These are phyloP conservation scores for Anoplopoma fimbria DNA, from an alignment of 2,113 vertebrate species.

Conservation along the genomic window DNA sequence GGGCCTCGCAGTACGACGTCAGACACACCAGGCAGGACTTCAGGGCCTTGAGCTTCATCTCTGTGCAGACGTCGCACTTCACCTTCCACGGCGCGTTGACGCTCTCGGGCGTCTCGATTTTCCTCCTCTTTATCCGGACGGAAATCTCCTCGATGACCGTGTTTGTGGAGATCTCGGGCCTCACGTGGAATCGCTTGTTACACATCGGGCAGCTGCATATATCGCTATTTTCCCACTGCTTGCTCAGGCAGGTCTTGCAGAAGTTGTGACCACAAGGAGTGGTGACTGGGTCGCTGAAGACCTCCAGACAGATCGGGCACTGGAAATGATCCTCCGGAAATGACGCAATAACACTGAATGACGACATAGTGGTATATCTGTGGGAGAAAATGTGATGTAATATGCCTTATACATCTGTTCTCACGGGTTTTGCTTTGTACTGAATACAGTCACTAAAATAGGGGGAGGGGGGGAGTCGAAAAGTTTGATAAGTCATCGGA, in stretches of 20 bases:
- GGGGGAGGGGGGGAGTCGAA: neutral
- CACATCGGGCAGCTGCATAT: constrained; percentile 78
- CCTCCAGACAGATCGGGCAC: constrained; percentile 64
- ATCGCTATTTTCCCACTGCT: constrained; percentile 71
- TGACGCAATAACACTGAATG: neutral
- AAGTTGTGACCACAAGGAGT: constrained; percentile 71
- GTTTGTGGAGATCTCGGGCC: constrained; percentile 72
- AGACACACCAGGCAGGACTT: constrained; percentile 80
- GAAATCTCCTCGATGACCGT: constrained; percentile 76
- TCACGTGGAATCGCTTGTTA: constrained; percentile 66
- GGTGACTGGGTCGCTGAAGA: constrained; percentile 69
- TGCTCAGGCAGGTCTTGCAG: constrained; percentile 78
- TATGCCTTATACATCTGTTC: neutral
- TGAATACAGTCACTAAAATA: neutral
- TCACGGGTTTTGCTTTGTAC: neutral
- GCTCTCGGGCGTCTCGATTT: neutral
- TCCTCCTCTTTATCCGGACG: constrained; percentile 60
- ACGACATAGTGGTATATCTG: constrained; percentile 49
- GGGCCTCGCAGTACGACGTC: constrained; percentile 78
- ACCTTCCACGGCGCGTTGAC: constrained; percentile 5
- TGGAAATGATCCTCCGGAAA: constrained; percentile 49
- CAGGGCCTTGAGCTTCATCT: constrained; percentile 52
- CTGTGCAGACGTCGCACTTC: constrained; percentile 77
- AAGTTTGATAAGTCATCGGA: neutral
- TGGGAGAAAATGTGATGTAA: neutral